Evolutionary conservation across 2,113 vertebrate genomes (phyloP), one percentile per base, ranked within the genome.

Genomic region (Sapajus apella): DNA sequence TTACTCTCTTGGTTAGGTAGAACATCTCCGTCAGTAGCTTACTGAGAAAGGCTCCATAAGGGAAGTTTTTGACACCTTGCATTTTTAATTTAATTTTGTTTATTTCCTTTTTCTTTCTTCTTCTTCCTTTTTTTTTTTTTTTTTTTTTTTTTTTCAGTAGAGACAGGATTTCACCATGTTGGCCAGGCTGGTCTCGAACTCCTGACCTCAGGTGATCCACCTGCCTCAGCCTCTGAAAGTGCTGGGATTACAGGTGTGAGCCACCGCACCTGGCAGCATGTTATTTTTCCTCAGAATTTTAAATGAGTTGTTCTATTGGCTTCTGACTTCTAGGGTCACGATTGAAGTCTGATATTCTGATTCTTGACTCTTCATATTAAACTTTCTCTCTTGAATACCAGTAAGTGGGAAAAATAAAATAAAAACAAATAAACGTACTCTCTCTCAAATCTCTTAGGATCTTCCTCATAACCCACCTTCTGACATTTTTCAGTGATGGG

Each of bases 211-310:
- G 52, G 52, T 52, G 16, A 52, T 17, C 16, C 52, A 52, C 52
- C 50, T 52, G 52, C 52, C 52, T 52, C 52, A 52, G 52, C 52
- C 16, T 52, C 52, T 16, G 16, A 52, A 52, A 52, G 52, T 52
- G 52, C 52, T 52, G 52, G 52, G 52, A 52, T 52, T 52, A 52
- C 16, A 52, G 52, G 52, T 52, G 52, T 17, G 52, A 52, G 16
- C 52, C 16, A 52, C 52, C 5, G 16, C 52, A 52, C 52, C 52
- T 52, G 52, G 16, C 16, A 52, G 16, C 16, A 0, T 52, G 52
- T 52, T 92, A 56, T 61, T 85, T 91, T 87, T 35, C 13, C 43
- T 94, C 27, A 50, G 88, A 85, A 80, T 83, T 90, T 96, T 93
- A 56, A 85, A 30, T 90, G n/a, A 68, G 2, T 94, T 92, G 1